Evolutionary conservation across 2,113 vertebrate species (phyloP), one percentile per base, ranked within the genome.

Genomic region (Tricholaema leucomelas): DNA sequence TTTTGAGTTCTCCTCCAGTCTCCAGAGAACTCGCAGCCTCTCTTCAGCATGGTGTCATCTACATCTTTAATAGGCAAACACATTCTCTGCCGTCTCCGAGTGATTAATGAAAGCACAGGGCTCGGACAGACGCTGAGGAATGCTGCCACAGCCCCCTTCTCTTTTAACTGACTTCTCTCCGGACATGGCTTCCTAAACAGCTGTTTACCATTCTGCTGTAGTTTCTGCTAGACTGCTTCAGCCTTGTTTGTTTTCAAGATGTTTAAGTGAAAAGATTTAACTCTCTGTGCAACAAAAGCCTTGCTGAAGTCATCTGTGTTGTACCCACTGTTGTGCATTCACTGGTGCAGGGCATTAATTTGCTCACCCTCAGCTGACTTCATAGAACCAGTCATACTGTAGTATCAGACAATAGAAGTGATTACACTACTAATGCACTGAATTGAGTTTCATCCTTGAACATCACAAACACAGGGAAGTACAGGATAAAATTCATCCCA

Each of bases 11-110:
- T 95, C 91, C 59, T 59, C 85, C 87, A 2, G 30, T 87, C 85
- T 69, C 92, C 54, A 93, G 88, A 93, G 74, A 81, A 76, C 77
- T 73, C 2, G 0, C 78, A 94, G 89, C 75, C 87, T 75, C 64
- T 73, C 91, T 80, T 77, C 89, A 93, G 81, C 89, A 73, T 80
- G 85, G 94, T 94, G 81, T 92, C 93, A 93, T 96, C 94, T 91
- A 92, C 94, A 93, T 95, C 87, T 93, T 94, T 93, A 96, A 95
- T 94, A 92, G 94, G 78, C 93, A 94, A 95, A 94, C 93, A 93
- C 95, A 96, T 96, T 95, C 93, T 95, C 71, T 93, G 87, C 94
- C 79, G 72, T 94, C 95, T 93, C 74, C 65, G 73, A 73, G 93
- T 94, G 95, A 96, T 94, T 96, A 94, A 96, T 94, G 94, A 93